Percentiles rank a stretch among this genome's conserved stretches.
Evolutionary conservation across 1,140 invertebrate species (phyloP).

Genomic region (Ceratosolen solmsi): DNA sequence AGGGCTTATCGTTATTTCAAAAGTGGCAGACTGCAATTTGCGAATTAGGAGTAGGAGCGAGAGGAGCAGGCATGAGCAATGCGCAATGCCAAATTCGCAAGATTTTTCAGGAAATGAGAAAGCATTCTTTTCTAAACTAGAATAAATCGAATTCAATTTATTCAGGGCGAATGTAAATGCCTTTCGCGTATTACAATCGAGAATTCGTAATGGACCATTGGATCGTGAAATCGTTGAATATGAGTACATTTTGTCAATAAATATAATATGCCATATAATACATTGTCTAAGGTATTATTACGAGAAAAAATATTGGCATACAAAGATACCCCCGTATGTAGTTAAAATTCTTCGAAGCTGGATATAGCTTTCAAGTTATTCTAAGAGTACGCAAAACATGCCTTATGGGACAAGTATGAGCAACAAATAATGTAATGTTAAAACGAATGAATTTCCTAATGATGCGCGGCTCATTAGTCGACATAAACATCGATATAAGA

Average conservation of each 20-base stretch:
- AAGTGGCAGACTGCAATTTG: background rate
- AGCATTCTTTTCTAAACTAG: slow-evolving; percentile 14
- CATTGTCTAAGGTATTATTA: background rate
- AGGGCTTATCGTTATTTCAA: background rate
- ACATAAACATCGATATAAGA: too few relatives aligned
- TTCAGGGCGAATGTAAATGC: slow-evolving; percentile 18
- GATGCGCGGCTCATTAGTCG: too few relatives aligned
- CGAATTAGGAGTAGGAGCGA: background rate
- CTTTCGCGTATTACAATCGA: slow-evolving; percentile 18
- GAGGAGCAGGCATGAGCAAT: background rate
- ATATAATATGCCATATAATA: background rate
- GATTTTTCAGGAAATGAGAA: slow-evolving; percentile 23
- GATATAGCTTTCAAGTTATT: too few relatives aligned
- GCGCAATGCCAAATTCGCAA: slow-evolving; percentile 6
- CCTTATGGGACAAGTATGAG: too few relatives aligned
- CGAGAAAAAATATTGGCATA: background rate
- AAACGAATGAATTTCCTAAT: too few relatives aligned
- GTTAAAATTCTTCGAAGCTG: too few relatives aligned
- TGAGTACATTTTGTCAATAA: slow-evolving; percentile 3
- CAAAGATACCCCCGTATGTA: too few relatives aligned
- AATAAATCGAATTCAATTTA: slow-evolving; percentile 28
- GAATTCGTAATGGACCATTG: slow-evolving; percentile 14
- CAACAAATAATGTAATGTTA: too few relatives aligned
- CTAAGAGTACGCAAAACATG: too few relatives aligned
- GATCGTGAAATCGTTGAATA: slow-evolving; percentile 13